Evolutionary conservation across 2,113 vertebrate species (phyloP), one percentile per base, ranked within the genome.

Genomic region (Morone chrysops): DNA sequence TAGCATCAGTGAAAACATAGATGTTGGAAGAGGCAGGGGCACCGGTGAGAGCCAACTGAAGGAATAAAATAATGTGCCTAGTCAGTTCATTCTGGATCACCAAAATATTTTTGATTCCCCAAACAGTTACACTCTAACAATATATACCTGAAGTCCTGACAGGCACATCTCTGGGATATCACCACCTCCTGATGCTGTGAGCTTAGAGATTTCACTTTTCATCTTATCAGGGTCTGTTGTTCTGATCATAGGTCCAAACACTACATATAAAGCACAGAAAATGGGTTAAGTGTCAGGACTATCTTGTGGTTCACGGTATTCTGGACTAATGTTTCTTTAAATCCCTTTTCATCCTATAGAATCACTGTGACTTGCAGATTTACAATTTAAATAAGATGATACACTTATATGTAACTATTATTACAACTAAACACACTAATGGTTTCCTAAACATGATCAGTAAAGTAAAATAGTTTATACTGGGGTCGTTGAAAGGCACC

Each of bases 401-500:
- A n/a, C n/a, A 69, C 8, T 38, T 36, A 20, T 12, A 10, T 75
- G 1, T n/a, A n/a, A 16, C 43, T 22, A 60, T 1, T 11, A 45
- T 57, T 4, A 48, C 5, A 63, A 45, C 11, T 40, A 40, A 20
- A 20, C 31, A 57, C 9, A 4, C 8, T 7, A 25, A 61, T 7
- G 2, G 3, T 8, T n/a, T 80, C 7, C 17, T 36, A 18, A 38
- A 36, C 14, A 63, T 47, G 1, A 41, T 22, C 1, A 11, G 2
- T 56, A 40, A 40, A 2, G 22, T 45, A 62, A n/a, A 70, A 31
- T 1, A 77, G 12, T 25, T 50, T 85, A 71, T 87, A 95, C 95
- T 0, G 1, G 95, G 94, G 43, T 96, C 94, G 67, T 95, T 96
- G 89, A 95, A 96, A 9, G 93, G 93, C 38, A 96, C 95, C 67